phyloP scores from a whole-genome alignment of 2,113 vertebrate genomes.

The Lipotes vexillifer region DNA sequence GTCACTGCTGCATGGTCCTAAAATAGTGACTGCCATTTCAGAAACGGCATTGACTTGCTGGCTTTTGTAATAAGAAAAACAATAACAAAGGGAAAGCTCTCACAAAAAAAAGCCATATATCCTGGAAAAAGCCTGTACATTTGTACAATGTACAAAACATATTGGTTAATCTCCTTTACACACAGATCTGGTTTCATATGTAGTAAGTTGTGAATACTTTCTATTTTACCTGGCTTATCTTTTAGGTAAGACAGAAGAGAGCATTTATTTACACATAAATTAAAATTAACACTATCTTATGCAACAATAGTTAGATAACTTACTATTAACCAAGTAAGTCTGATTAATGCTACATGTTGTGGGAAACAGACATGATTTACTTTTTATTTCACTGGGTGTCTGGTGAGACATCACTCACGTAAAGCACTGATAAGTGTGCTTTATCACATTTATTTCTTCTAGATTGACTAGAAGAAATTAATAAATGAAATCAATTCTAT shows the following conservation, averaged over 20 bases:
- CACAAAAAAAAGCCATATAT: background rate
- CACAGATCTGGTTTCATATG: background rate
- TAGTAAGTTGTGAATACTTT: background rate
- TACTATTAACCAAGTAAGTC: background rate
- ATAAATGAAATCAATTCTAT: slow-evolving; percentile 8
- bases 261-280: background rate
- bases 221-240: background rate
- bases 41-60: background rate
- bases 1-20: background rate
- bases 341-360: background rate
- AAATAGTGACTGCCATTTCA: background rate
- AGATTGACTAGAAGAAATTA: background rate
- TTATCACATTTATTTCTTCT: background rate
- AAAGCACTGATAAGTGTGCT: background rate
- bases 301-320: background rate
- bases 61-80: slow-evolving; percentile 9
- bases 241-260: background rate
- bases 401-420: background rate
- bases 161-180: background rate
- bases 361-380: background rate
- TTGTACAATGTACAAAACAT: background rate
- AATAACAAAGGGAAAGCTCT: background rate
- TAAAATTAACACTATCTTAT: background rate
- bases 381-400: background rate
- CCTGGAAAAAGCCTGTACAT: background rate